Evolutionary conservation across 1,140 invertebrate genomes (phyloP).

Genomic region (Psilanteris sp.): DNA sequence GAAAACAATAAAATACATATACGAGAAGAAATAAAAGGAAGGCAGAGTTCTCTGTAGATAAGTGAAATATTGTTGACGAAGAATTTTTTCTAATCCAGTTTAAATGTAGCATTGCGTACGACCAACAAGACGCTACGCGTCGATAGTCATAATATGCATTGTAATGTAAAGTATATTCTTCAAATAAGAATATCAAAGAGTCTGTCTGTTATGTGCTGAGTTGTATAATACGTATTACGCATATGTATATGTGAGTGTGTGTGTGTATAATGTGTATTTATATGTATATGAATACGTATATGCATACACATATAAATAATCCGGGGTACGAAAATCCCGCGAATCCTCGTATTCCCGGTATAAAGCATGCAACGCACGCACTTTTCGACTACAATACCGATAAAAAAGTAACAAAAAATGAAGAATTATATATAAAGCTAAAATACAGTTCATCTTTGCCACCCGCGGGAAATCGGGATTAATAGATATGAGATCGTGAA

Average conservation of each 20-base stretch:
- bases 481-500: constrained; percentile 7
- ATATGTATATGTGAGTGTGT: constrained; percentile 3
- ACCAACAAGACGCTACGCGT: constrained; percentile 73
- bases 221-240: constrained; percentile 33
- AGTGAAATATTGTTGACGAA: constrained; percentile 74
- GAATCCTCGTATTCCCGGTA: constrained; percentile 20
- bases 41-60: constrained; percentile 74
- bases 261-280: constrained; percentile 1
- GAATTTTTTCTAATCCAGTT: constrained; percentile 77
- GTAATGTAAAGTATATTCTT: constrained; percentile 75
- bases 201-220: constrained; percentile 62
- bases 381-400: constrained; percentile 42
- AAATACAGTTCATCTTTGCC: constrained; percentile 38
- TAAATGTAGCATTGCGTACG: constrained; percentile 77
- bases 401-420: no score
- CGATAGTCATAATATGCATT: constrained; percentile 73
- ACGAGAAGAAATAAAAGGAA: constrained; percentile 12
- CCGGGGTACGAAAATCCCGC: constrained; percentile 3
- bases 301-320: constrained; percentile 16
- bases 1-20: neutral
- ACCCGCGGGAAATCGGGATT: constrained; percentile 8
- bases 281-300: neutral
- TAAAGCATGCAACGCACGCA: constrained; percentile 47
- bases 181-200: constrained; percentile 56
- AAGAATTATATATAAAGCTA: no score